Base-by-base conservation (phyloP, 2,888 invertebrate genomes). In the Labia minor region DNA sequence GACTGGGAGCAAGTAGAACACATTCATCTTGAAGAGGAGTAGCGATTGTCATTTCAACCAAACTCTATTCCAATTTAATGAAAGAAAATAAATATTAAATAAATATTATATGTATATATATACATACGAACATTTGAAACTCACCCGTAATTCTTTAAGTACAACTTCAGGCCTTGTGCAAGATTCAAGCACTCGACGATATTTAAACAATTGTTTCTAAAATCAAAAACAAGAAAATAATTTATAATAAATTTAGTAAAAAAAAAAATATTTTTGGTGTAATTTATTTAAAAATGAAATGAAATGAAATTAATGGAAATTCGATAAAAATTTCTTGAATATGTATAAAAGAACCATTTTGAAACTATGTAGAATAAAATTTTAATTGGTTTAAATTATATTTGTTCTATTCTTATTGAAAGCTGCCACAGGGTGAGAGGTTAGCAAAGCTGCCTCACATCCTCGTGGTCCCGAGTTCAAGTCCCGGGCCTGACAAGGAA, bases 21-120 rank as follows among this genome's bases (percentile, higher is more conserved):
- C 84, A 82, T 70, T 88, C 87, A 74, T 90, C 90, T 77, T 90
- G 89, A 63, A 90, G 80, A 0, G 89, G 89, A 1, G 88, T 88
- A 69, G 84, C 84, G 75, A 87, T 82, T 1, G 87, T 86, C 72
- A 88, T 85, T 73, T 89, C 89, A 65, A 90, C 87, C 84, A 90
- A 83, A 71, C 83, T 84, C 88, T 88, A 79, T 61, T 11, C 6
- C 33, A 6, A 33, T 33, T 33, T 33, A 19, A 11, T n/a, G 4
- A 19, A 8, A 64, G 8, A 21, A 8, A 6, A 8, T 19, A 64
- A 8, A 8, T 37, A 18, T n/a, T 37, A 19, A 61, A 66, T 63
- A 65, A 64, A 65, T 21, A 65, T 18, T 65, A 4, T n/a, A n/a
- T n/a, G n/a, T n/a, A n/a, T 19, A 1, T 62, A 11, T 62, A 10